Evolutionary conservation across 1,140 invertebrate species (phyloP), one percentile per base, ranked within the genome.

Genomic region (Drosophila trapezifrons): DNA sequence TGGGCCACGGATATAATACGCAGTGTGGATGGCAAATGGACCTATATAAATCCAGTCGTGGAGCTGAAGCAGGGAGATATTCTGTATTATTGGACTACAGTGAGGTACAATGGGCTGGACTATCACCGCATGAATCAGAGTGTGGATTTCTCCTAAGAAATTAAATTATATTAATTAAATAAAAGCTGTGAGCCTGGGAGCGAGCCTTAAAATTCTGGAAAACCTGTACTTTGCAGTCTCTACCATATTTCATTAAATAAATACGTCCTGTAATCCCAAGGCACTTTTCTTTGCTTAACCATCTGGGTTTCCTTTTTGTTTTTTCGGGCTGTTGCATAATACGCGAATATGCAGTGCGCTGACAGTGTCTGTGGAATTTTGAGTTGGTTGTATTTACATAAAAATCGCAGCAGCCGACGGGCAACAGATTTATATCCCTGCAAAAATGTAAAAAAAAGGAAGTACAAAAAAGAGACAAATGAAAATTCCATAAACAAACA

Each of bases 401-500:
- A 58, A 81, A 80, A 65, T 62, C 13, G 13, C 58, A 43, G 47
- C 52, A 17, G 35, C 13, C 43, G 22, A 52, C 63, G 42, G 54
- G 57, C 47, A 17, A 35, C 43, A 83, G 64, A 66, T 83, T 83
- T 76, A 71, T 69, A 42, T 47, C 32, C 35, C 32, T 27, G 20
- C 29, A 25, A 25, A 52, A 35, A 15, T 10, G 10, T 13, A 20
- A 2, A 32, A 52, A 20, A 18, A 29, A 20, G 35, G 22, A 69
- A 43, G 32, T 25, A 15, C 25, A 35, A 51, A 47, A 59, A 38
- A 40, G 37, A 56, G 57, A 72, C 55, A 80, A 43, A 56, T 52
- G 42, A 65, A 65, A 76, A 77, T 70, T 78, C 59, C 64, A 66
- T 76, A 82, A 76, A 72, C 75, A 82, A 86, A 82, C 65, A 79